These are phyloP conservation scores for Hemibagrus guttatus DNA, from an alignment of 2,797 vertebrate species.

Conservation along the genomic window DNA sequence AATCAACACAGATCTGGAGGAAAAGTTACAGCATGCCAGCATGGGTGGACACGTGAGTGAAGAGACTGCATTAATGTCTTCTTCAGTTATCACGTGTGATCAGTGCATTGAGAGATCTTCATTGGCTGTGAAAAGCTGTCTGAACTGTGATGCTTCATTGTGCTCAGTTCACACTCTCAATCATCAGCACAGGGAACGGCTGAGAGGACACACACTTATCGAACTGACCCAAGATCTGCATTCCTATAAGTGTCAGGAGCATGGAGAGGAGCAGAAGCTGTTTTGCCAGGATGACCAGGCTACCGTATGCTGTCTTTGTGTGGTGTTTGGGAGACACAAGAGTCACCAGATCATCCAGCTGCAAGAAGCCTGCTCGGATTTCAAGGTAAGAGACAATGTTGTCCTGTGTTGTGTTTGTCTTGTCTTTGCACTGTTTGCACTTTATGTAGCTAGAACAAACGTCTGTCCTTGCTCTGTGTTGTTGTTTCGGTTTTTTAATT, in stretches of 20 bases:
- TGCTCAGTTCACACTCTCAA: constrained; percentile 72
- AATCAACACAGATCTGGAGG: constrained; percentile 66
- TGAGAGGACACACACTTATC: constrained; percentile 73
- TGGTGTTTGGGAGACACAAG: constrained; percentile 71
- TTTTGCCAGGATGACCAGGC: constrained; percentile 72
- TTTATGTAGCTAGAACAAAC: too few relatives aligned
- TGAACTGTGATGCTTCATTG: constrained; percentile 77
- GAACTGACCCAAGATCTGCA: constrained; percentile 69
- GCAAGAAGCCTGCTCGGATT: constrained; percentile 67
- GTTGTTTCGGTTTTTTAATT: too few relatives aligned
- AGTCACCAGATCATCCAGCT: constrained; percentile 68
- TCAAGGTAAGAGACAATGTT: constrained; percentile 65
- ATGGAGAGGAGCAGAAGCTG: constrained; percentile 74
- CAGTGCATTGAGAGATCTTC: constrained; percentile 72
- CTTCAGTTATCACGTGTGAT: constrained; percentile 67
- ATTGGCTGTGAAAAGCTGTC: constrained; percentile 72
- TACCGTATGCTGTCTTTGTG: constrained; percentile 74
- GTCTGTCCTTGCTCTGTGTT: too few relatives aligned
- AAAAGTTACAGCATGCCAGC: constrained; percentile 61
- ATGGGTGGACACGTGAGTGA: constrained; percentile 13
- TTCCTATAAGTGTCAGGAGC: constrained; percentile 76
- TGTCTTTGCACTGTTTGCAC: too few relatives aligned
- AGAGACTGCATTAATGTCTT: constrained; percentile 26
- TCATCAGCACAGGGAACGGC: constrained; percentile 70
- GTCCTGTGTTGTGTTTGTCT: too few relatives aligned